A percentile compares a stretch with the other conserved stretches of the same genome.
phyloP scores from a whole-genome alignment of 2,113 vertebrate genomes.

The Ceuthmochares aereus region DNA sequence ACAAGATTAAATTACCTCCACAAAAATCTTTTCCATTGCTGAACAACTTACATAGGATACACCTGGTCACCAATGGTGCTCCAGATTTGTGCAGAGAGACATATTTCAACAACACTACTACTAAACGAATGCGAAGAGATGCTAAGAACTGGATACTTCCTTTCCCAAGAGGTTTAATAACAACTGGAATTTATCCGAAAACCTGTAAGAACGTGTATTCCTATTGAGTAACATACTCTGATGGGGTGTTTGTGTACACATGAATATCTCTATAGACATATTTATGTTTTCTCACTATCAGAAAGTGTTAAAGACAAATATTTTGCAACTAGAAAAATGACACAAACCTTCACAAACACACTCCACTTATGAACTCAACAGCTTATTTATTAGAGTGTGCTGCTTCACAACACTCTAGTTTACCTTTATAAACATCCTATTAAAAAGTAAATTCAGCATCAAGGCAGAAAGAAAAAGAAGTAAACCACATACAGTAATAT shows the following conservation, averaged over 20 bases:
- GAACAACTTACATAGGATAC: background rate
- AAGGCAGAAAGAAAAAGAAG: background rate
- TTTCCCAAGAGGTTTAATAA: background rate
- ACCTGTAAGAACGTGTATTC: background rate
- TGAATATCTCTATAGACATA: background rate
- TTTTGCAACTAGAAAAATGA: background rate
- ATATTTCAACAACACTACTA: background rate
- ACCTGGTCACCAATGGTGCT: background rate
- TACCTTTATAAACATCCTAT: background rate
- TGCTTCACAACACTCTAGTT: background rate
- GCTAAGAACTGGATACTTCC: background rate
- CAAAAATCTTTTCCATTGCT: background rate
- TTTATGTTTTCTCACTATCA: background rate
- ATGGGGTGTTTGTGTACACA: accelerated
- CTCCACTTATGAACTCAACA: background rate
- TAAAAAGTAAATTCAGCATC: background rate
- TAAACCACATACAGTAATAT: background rate
- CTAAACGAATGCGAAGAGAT: background rate
- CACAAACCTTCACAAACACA: background rate
- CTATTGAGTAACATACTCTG: background rate
- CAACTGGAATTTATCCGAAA: background rate
- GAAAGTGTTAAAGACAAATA: background rate
- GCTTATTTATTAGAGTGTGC: background rate
- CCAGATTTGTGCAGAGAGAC: background rate
- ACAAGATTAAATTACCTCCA: background rate